Conservation (phyloP, 2,797 vertebrate species). For the Coregonus suidteri region DNA sequence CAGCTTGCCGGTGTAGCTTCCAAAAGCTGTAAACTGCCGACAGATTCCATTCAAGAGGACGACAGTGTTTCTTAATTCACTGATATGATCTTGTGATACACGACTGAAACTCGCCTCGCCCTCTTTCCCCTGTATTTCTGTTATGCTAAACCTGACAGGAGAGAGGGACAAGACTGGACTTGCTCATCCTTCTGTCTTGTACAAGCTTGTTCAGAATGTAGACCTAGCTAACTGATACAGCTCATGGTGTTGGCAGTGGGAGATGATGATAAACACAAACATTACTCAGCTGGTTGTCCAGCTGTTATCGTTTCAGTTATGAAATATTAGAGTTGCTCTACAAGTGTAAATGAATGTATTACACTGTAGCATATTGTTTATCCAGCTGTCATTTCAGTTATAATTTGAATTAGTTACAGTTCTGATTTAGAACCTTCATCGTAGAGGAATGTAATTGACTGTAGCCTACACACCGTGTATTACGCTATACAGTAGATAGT, state of each 20-base stretch:
- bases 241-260: slow-evolving; percentile 38
- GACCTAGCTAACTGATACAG: not conserved
- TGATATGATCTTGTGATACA: not conserved
- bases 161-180: no score
- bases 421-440: not conserved
- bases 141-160: no score
- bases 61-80: not conserved
- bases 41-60: not conserved
- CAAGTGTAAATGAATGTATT: not conserved
- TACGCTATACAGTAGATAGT: no score
- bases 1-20: no score
- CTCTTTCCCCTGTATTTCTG: not conserved
- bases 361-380: not conserved
- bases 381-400: not conserved
- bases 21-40: no score
- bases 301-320: not conserved
- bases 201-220: slow-evolving; percentile 25
- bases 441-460: no score
- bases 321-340: not conserved
- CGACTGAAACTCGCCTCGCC: not conserved
- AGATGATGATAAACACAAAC: not conserved
- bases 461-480: no score
- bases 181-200: slow-evolving; percentile 26
- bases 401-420: not conserved
- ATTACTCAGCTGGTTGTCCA: not conserved